A percentile compares a stretch with the other conserved stretches of the same genome.
phyloP scores from a whole-genome alignment of 1,140 invertebrate species.

The Sarcophaga bullata region DNA sequence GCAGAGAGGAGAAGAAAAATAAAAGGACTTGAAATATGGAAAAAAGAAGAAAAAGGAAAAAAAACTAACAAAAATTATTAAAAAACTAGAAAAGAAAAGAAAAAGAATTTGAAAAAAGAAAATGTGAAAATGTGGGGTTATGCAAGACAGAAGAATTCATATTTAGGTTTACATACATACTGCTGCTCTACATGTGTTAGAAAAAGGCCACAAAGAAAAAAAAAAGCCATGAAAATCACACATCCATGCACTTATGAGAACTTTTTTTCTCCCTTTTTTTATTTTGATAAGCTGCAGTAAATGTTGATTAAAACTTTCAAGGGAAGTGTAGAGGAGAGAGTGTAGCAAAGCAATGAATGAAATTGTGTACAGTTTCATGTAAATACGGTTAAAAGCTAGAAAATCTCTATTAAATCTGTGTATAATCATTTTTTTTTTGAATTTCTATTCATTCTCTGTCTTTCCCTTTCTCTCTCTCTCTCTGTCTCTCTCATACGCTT shows the following conservation, averaged over 20 bases:
- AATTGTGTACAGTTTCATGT: not conserved
- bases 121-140: slow-evolving; percentile 17
- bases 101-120: not conserved
- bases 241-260: too few species aligned
- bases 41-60: not conserved
- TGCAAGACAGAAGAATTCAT: not conserved
- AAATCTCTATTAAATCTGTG: slow-evolving; percentile 4
- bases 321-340: not conserved
- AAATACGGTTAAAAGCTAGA: slow-evolving; percentile 15
- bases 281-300: not conserved
- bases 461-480: too few species aligned
- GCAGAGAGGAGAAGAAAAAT: not conserved
- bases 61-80: not conserved
- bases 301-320: slow-evolving; percentile 12
- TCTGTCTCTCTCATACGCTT: too few species aligned
- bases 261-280: too few species aligned
- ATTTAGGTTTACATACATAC: not conserved
- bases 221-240: too few species aligned
- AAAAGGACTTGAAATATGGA: not conserved
- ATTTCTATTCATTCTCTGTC: too few species aligned
- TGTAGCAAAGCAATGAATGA: not conserved
- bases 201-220: not conserved
- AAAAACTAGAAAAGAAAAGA: not conserved
- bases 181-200: not conserved
- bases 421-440: not conserved